A percentile compares a stretch with the other conserved stretches of the same genome.
phyloP scores from a whole-genome alignment of 1,140 invertebrate species.

The Trachelipus rathkii region DNA sequence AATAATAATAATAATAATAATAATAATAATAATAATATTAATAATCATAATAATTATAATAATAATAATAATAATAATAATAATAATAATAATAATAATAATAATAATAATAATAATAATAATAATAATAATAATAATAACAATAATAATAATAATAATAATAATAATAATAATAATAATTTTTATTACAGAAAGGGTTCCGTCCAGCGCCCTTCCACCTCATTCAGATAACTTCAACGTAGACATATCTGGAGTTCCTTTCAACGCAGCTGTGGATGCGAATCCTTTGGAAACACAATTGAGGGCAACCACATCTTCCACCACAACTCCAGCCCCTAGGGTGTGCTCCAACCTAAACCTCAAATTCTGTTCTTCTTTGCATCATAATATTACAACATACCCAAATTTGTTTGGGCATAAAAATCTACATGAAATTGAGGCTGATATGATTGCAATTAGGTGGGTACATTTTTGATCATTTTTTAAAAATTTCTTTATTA shows the following conservation, averaged over 20 bases:
- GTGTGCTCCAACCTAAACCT: conserved; percentile 64
- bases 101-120: too few species aligned
- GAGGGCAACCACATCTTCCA: conserved; percentile 18
- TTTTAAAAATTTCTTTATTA: too few species aligned
- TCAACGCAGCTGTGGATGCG: neutral
- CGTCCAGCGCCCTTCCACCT: neutral
- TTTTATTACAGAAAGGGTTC: neutral
- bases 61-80: too few species aligned
- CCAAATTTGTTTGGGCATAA: conserved; percentile 69
- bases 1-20: too few species aligned
- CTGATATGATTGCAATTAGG: conserved; percentile 73
- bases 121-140: too few species aligned
- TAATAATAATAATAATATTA: too few species aligned
- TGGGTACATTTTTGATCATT: too few species aligned
- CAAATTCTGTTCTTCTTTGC: conserved; percentile 63
- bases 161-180: too few species aligned
- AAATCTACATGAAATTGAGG: conserved; percentile 63
- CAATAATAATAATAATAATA: too few species aligned
- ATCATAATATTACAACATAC: conserved; percentile 75
- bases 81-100: too few species aligned
- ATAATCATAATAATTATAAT: too few species aligned
- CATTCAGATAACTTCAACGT: neutral
- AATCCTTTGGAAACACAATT: neutral
- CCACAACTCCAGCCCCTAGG: conserved; percentile 48
- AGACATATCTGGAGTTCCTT: neutral